A percentile compares a stretch with the other conserved stretches of the same genome.
Conservation (phyloP, 1,140 invertebrate species). For the Scaptodrosophila lebanonensis region DNA sequence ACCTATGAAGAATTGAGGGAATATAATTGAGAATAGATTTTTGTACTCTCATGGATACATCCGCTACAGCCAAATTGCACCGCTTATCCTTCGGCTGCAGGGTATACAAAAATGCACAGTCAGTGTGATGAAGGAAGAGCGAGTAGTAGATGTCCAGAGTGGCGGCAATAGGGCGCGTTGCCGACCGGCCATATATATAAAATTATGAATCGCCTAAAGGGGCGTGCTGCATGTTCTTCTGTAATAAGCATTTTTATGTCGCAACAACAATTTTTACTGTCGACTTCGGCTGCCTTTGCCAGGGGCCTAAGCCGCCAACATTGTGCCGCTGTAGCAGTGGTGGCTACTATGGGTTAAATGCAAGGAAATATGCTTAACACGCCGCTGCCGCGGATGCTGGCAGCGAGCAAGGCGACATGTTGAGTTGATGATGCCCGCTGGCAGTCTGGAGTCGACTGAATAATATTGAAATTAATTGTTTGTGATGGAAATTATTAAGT, state of each 20-base stretch:
- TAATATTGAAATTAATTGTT: conserved; percentile 74
- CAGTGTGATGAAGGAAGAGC: no score
- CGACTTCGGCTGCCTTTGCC: neutral
- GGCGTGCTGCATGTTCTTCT: conserved; percentile 49
- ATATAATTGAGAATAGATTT: no score
- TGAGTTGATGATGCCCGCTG: conserved; percentile 33
- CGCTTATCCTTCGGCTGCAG: no score
- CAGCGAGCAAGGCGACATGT: conserved; percentile 6
- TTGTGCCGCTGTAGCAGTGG: neutral
- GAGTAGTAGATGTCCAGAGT: no score
- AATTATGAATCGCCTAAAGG: conserved; percentile 49
- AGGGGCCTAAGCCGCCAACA: neutral
- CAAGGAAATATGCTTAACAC: conserved; percentile 55
- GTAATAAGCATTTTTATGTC: conserved; percentile 70
- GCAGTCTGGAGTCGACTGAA: conserved; percentile 37
- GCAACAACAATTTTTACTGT: conserved; percentile 30
- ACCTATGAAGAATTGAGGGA: no score
- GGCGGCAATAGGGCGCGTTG: no score
- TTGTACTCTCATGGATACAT: no score
- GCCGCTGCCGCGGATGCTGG: conserved; percentile 24
- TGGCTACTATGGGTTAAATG: conserved; percentile 41
- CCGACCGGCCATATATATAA: conserved; percentile 35
- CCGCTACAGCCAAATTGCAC: no score
- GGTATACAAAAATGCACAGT: no score
- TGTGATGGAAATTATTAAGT: conserved; percentile 75